Percentiles rank a stretch among this genome's conserved stretches.
These are phyloP conservation scores for Heliconius melpomene DNA, from an alignment of 1,140 invertebrate genomes.

Conservation along the genomic window DNA sequence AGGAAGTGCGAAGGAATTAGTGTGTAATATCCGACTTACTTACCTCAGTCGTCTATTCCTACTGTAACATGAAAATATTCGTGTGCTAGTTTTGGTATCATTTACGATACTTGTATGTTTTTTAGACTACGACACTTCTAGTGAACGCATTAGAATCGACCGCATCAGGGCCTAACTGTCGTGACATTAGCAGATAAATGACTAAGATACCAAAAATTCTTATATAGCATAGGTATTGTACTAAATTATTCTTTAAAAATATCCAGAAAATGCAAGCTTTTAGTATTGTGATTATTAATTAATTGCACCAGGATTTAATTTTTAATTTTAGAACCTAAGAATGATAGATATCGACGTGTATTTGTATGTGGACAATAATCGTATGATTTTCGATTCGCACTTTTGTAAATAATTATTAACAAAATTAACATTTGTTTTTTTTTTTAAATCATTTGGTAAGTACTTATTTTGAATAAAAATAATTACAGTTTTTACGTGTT, in stretches of 20 bases:
- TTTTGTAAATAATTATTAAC: constrained; percentile 45
- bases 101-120: constrained; percentile 51
- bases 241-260: constrained; percentile 56
- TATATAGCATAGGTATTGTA: constrained; percentile 58
- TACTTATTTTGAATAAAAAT: constrained; percentile 38
- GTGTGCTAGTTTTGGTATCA: constrained; percentile 59
- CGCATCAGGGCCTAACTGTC: constrained; percentile 62
- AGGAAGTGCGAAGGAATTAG: background rate
- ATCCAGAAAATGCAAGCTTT: constrained; percentile 48
- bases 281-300: constrained; percentile 53
- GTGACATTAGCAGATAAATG: constrained; percentile 62
- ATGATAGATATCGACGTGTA: constrained; percentile 35
- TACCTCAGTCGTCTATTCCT: constrained; percentile 71
- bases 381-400: constrained; percentile 38
- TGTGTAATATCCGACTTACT: constrained; percentile 48
- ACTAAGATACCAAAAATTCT: constrained; percentile 77
- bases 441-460: constrained; percentile 26
- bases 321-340: constrained; percentile 40
- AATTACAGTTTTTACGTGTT: constrained; percentile 22
- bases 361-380: constrained; percentile 44
- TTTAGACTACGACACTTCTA: constrained; percentile 42
- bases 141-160: constrained; percentile 41
- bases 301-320: constrained; percentile 42
- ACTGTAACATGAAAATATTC: constrained; percentile 55
- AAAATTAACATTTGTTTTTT: constrained; percentile 34